phyloP scores from a whole-genome alignment of 1,140 invertebrate genomes.

The Micrasema minimum region DNA sequence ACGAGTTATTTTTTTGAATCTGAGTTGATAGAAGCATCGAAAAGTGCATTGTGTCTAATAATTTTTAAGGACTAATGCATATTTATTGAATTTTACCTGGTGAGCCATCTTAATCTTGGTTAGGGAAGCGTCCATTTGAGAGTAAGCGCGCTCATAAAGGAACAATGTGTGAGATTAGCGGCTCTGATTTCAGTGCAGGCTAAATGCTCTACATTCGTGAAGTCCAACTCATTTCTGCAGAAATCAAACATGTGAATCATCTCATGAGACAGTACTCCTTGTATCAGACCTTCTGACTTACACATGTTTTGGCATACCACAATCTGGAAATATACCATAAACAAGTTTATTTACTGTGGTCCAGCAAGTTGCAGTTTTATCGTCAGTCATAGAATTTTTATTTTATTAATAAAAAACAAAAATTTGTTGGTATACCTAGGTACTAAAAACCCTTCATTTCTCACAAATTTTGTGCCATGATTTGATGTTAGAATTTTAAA shows the following conservation, averaged over 20 bases:
- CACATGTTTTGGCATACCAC: constrained; percentile 92
- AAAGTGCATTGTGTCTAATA: too few species aligned
- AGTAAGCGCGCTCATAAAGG: constrained; percentile 84
- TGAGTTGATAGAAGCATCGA: too few species aligned
- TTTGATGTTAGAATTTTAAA: too few species aligned
- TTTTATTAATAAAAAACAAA: too few species aligned
- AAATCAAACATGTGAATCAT: constrained; percentile 98
- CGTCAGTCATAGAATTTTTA: too few species aligned
- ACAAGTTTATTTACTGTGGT: too few species aligned
- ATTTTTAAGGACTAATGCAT: too few species aligned
- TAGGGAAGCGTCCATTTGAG: constrained; percentile 80
- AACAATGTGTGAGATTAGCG: constrained; percentile 92
- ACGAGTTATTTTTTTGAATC: too few species aligned
- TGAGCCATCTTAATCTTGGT: constrained; percentile 80
- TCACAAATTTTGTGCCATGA: too few species aligned
- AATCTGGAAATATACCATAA: constrained; percentile 69
- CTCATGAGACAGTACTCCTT: constrained; percentile 89
- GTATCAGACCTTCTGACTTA: constrained; percentile 72
- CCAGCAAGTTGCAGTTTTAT: too few species aligned
- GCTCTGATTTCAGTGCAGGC: constrained; percentile 95
- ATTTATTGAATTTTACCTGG: constrained; percentile 68
- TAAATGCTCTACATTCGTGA: constrained; percentile 90
- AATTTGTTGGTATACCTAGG: too few species aligned
- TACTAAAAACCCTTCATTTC: too few species aligned
- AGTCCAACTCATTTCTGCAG: constrained; percentile 89